phyloP scores from a whole-genome alignment of 2,888 invertebrate genomes.

The Isotomurus palustris region DNA sequence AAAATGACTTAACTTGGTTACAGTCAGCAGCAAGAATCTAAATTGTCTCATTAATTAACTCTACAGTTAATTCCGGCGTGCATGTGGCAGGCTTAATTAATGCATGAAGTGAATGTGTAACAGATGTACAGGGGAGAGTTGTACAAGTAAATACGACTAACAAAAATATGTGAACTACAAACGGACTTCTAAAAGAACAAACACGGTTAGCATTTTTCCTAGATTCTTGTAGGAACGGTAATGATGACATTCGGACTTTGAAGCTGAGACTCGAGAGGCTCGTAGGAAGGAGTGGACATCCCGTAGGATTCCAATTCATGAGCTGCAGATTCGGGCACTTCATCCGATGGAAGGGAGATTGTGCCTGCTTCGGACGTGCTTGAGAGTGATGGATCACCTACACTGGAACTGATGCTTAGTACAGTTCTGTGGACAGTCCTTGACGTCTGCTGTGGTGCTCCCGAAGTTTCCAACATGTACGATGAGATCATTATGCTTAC shows the following conservation, averaged over 20 bases:
- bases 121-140: slow-evolving; percentile 13
- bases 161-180: neutral
- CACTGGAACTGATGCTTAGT: too few species aligned
- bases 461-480: too few species aligned
- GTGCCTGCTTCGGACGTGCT: neutral
- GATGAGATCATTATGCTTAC: too few species aligned
- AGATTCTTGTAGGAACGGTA: slow-evolving; percentile 6
- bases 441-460: too few species aligned
- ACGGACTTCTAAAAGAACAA: neutral
- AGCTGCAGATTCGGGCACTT: neutral
- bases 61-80: too few species aligned
- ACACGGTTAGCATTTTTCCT: neutral
- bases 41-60: too few species aligned
- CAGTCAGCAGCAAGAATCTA: too few species aligned
- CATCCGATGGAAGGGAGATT: neutral
- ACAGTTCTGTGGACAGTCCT: too few species aligned
- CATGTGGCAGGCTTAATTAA: too few species aligned
- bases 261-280: slow-evolving; percentile 29
- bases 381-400: neutral
- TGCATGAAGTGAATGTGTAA: too few species aligned
- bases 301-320: neutral
- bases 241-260: slow-evolving; percentile 29
- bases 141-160: neutral
- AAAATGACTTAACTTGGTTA: too few species aligned
- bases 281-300: slow-evolving; percentile 28